Base-by-base conservation (phyloP, 1,140 invertebrate species). In the Zaprionus nigranus region DNA sequence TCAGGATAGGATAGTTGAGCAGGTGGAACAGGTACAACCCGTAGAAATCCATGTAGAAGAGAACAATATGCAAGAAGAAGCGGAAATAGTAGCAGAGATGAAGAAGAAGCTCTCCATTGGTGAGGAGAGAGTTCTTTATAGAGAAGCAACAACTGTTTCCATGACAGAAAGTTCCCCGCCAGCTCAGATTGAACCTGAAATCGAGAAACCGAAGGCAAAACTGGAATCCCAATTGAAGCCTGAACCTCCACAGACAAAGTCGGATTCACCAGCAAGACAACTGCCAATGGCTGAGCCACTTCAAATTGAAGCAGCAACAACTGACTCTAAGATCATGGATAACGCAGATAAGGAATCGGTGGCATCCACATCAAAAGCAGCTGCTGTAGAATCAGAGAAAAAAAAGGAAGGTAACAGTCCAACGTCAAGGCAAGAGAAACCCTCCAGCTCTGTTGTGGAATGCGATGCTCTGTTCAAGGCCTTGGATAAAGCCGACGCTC, bases 381-480 rank as follows among this genome's bases (percentile, higher is more conserved):
- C 15, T 6, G 7, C 40, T 17, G 7, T 17, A 46, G 40, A 46
- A 43, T 7, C 15, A 11, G 46, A 51, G 46, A 12, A 22, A 20
- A 57, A 57, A 17, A 74, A 69, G 49, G 7, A 38, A 3, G 24
- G 3, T 15, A 54, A 24, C 9, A 58, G 62, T 24, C 65, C 72
- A 71, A 24, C 15, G 3, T 5, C 54, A 1, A 57, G 5, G 54
- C 12, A 3, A 9, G 34, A 70, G 40, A 69, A 46, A 11, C 22
- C 71, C 2, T 12, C 56, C n/a, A 38, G 20, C 26, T 12, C 59
- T 11, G 68, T 88, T 5, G 54, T 84, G 1, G 84, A 84, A 28
- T 84, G 78, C 46, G 85, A 88, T 72, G 85, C 78, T 15, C 59
- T 90, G 43, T 84, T 90, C 13, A 90, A 85, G 62, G 76, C 75